Conservation (phyloP, 1,140 invertebrate genomes). For the Bombus sibiricus region DNA sequence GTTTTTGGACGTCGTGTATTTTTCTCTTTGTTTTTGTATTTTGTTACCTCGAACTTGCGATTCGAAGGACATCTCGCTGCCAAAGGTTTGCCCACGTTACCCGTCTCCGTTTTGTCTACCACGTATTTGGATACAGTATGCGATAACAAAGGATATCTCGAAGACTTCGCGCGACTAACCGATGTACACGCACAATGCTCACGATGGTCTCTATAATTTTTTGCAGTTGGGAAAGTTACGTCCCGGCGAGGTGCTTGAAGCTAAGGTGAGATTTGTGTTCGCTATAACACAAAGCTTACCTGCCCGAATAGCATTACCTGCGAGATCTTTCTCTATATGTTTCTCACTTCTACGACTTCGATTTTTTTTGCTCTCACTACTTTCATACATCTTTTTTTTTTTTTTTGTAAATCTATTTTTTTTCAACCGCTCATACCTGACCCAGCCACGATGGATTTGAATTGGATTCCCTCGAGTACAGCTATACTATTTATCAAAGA, state of each 20-base stretch:
- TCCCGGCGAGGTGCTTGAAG: slow-evolving; percentile 90
- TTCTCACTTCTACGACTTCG: not conserved
- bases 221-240: slow-evolving; percentile 88
- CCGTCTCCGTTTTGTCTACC: not conserved
- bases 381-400: slow-evolving; percentile 28
- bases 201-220: slow-evolving; percentile 80
- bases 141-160: not conserved
- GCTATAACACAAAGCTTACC: slow-evolving; percentile 86
- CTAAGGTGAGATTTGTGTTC: slow-evolving; percentile 90
- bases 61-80: too few relatives aligned
- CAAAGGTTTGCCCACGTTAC: too few relatives aligned
- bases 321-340: slow-evolving; percentile 59
- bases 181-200: slow-evolving; percentile 52
- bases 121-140: not conserved
- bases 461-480: not conserved
- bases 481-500: not conserved
- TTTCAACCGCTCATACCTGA: slow-evolving; percentile 11
- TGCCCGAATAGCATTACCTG: slow-evolving; percentile 74
- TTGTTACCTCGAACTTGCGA: too few relatives aligned
- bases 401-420: slow-evolving; percentile 52
- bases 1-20: not conserved
- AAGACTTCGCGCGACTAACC: slow-evolving; percentile 7
- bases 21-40: not conserved
- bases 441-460: not conserved
- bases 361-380: slow-evolving; percentile 23